These are phyloP conservation scores for Lasioglossum vierecki DNA, from an alignment of 2,888 invertebrate species.

Conservation along the genomic window DNA sequence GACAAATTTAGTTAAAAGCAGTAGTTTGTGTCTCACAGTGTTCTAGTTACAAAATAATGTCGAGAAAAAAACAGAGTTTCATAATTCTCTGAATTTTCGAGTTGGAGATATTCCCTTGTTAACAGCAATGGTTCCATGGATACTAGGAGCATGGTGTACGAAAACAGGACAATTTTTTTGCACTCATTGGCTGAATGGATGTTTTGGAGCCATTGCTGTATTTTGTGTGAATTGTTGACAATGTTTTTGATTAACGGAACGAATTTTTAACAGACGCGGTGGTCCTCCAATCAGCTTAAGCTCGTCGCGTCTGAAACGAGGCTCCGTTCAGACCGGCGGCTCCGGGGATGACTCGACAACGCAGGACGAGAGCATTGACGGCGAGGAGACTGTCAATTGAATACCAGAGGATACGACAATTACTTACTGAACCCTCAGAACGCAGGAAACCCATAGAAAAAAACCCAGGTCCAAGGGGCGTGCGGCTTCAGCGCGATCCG, in stretches of 20 bases:
- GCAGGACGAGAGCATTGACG: constrained; percentile 91
- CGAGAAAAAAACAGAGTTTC: background rate
- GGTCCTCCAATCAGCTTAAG: constrained; percentile 87
- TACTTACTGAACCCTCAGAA: constrained; percentile 50
- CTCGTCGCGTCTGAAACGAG: constrained; percentile 88
- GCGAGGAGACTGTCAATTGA: constrained; percentile 88
- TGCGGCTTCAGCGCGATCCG: constrained; percentile 21
- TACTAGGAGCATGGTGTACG: background rate
- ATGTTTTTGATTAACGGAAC: background rate
- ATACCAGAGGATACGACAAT: constrained; percentile 44
- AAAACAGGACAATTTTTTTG: background rate
- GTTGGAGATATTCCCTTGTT: background rate
- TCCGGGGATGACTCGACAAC: constrained; percentile 91
- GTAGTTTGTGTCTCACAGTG: background rate
- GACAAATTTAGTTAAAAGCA: background rate
- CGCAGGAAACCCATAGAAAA: constrained; percentile 47
- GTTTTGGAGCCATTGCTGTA: background rate
- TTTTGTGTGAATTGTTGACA: background rate
- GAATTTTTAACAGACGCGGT: constrained; percentile 81
- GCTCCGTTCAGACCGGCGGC: constrained; percentile 89
- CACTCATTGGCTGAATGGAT: background rate
- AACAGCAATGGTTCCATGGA: background rate
- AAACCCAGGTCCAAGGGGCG: constrained; percentile 47
- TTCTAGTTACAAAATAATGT: background rate
- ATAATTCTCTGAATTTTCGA: background rate